Base-by-base conservation (phyloP, 2,797 vertebrate species). In the Meda fulgida region DNA sequence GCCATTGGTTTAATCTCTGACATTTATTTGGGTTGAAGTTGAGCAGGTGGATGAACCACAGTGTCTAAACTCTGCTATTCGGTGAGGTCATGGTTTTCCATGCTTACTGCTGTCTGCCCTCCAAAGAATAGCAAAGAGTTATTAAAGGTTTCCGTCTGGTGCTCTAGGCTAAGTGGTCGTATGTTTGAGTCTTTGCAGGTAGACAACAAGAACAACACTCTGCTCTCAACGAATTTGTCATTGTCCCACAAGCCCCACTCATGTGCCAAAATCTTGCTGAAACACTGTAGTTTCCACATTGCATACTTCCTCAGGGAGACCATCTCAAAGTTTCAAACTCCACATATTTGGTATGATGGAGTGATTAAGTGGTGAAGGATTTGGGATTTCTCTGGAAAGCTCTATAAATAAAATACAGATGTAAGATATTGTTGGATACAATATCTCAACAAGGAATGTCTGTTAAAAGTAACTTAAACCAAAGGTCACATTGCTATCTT, bases 361-460 rank as follows among this genome's bases (percentile, higher is more conserved):
- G 34, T 55, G 67, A 78, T 65, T n/a, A 63, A 72, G 18, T 46
- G 36, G n/a, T 46, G 53, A 63, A 60, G 11, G 69, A 82, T 43
- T 26, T 51, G 60, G 66, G 29, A 36, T 83, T 83, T 65, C 21
- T 79, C 48, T 71, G 29, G 26, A 67, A 88, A 81, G 82, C 77
- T 85, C 89, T 93, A 91, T 92, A 91, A 91, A 92, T 92, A 92
- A 87, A 88, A 76, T 67, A 80, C 91, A 91, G 87, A 89, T 92
- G 91, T 84, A 71, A 70, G 90, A 91, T 91, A 88, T 92, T 92
- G 87, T 87, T 90, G 84, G 85, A 70, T 40, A 16, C 3, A 29
- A 16, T 18, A 65, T 60, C 55, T 40, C 46, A 55, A n/a, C n/a
- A 46, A n/a, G 38, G 71, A 53, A 58, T 70, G 13, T 43, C 65